Conservation (phyloP, 2,797 vertebrate genomes). For the Argyrosomus regius region DNA sequence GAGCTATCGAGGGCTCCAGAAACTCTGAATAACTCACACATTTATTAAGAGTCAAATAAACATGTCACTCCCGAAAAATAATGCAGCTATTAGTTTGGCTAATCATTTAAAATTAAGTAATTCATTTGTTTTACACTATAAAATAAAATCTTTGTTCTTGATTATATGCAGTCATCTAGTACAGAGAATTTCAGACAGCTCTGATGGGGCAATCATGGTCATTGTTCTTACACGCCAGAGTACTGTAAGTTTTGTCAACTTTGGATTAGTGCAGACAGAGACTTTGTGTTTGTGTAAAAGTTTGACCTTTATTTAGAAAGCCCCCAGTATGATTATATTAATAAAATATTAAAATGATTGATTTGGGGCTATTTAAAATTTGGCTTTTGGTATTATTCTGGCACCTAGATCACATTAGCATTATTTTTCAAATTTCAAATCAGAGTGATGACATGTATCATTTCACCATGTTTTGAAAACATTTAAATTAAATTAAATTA, state of each 20-base stretch:
- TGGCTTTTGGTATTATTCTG: no score
- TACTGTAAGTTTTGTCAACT: neutral
- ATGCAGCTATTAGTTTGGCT: neutral
- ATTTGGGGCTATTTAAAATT: neutral
- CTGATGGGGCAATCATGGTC: neutral
- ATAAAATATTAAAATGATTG: no score
- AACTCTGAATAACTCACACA: neutral
- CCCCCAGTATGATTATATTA: neutral
- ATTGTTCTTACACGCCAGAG: neutral
- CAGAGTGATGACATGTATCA: neutral
- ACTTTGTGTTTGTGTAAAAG: neutral
- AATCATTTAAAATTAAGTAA: neutral
- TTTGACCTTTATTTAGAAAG: neutral
- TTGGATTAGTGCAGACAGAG: neutral
- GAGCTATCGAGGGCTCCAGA: constrained; percentile 35
- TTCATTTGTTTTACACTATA: neutral
- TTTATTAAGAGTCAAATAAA: neutral
- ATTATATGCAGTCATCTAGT: neutral
- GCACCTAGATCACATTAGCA: neutral
- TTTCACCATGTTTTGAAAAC: no score
- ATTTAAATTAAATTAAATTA: no score
- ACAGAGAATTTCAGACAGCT: neutral
- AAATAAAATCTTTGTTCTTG: neutral
- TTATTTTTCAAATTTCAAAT: neutral
- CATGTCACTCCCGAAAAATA: neutral